A percentile compares a stretch with the other conserved stretches of the same genome.
Conservation (phyloP, 1,140 invertebrate species). For the Homarus americanus region DNA sequence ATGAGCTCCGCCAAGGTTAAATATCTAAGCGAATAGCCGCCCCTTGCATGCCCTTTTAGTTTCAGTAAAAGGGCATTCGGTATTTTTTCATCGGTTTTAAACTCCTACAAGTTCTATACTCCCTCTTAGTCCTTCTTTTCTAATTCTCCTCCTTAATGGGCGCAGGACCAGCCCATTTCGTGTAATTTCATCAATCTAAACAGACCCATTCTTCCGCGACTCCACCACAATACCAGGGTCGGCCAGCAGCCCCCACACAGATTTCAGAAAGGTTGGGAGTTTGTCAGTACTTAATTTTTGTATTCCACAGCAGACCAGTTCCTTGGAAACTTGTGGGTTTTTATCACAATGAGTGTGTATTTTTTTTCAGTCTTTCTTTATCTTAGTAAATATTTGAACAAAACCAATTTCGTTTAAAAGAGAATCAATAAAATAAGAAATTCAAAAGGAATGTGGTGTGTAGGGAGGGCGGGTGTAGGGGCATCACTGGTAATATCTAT, state of each 20-base stretch:
- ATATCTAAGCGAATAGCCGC: background rate
- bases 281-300: no score
- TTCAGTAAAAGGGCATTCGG: background rate
- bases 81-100: background rate
- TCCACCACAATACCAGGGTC: background rate
- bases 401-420: no score
- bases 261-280: background rate
- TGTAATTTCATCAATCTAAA: background rate
- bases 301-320: no score
- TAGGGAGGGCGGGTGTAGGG: no score
- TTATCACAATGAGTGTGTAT: no score
- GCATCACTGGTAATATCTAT: no score
- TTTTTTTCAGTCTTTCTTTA: no score
- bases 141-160: slow-evolving; percentile 9
- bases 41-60: background rate
- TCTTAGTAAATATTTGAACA: no score
- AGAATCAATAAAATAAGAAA: no score
- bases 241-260: background rate
- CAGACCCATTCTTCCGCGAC: background rate
- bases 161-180: background rate
- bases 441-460: no score
- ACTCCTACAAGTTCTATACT: background rate
- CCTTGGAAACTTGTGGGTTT: no score
- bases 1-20: background rate
- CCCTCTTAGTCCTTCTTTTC: background rate